Base-by-base conservation (phyloP, 2,113 vertebrate species). In the Gobiocypris rarus region DNA sequence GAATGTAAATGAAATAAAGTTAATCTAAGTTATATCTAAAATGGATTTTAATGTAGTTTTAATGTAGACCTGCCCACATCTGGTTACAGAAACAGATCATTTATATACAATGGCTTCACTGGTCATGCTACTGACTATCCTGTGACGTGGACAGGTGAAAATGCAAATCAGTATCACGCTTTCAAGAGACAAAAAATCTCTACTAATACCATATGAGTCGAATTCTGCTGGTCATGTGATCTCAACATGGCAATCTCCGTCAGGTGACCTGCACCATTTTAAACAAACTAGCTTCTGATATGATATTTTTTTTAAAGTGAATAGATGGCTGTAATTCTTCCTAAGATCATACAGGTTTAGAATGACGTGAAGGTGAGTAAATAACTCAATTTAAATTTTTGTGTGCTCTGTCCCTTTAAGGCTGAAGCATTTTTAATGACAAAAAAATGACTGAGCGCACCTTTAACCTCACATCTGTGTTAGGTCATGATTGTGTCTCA, bases 401-500 rank as follows among this genome's bases (percentile, higher is more conserved):
- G 5, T 70, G n/a, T 26, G 43, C 41, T 14, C 71, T 71, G 41
- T 71, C 22, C 38, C 38, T 71, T 71, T 45, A 71, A 71, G 41
- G 11, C 41, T 7, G 5, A 45, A 15, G 13, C 11, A 1, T 10
- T 50, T 75, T 52, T 24, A 75, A 19, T 50, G 14, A 31, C 13
- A 0, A 19, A 26, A 17, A 52, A 75, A 52, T 28, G 48, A 75
- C 11, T 26, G 10, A 52, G 48, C 5, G 9, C 73, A 28, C 73
- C 48, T 75, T 50, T 17, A 56, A 74, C 15, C n/a, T 22, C 28
- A 83, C 81, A 75, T 45, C 52, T 83, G 70, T 11, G 43, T 50
- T 28, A 50, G 3, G 41, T 17, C 41, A 48, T 63, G 76, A 79
- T 61, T 79, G 58, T 43, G 75, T 63, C 76, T 48, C 58, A 48